phyloP scores from a whole-genome alignment of 2,888 invertebrate species.

The Rhorus exstirpatorius region DNA sequence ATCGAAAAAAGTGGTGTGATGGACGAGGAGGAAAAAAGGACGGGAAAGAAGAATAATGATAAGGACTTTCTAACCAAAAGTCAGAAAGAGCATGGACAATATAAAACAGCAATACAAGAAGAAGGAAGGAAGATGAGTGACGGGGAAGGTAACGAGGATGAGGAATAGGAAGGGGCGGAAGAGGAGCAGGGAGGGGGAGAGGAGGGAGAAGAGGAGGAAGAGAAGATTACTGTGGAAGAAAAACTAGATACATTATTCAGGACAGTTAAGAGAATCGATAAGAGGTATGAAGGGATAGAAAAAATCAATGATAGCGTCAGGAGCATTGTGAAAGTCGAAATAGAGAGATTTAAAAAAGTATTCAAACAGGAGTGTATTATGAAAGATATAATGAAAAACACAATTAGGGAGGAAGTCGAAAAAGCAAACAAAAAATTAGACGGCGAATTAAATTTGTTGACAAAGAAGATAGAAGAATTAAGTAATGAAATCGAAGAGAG shows the following conservation, averaged over 20 bases:
- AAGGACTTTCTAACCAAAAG: no score
- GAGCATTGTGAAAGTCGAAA: conserved; percentile 7
- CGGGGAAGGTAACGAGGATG: neutral
- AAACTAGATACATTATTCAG: conserved; percentile 11
- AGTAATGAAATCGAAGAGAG: no score
- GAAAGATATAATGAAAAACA: no score
- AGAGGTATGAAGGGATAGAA: neutral
- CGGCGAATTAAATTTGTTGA: no score
- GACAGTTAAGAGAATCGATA: neutral
- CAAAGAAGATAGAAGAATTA: no score
- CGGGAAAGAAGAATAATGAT: neutral
- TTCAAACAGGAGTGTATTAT: neutral
- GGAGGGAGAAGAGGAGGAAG: neutral
- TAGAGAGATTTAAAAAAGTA: neutral
- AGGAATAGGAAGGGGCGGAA: neutral
- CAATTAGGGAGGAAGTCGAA: no score
- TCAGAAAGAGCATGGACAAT: no score
- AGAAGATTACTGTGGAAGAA: neutral
- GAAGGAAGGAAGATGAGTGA: neutral
- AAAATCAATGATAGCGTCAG: conserved; percentile 1
- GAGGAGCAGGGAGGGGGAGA: neutral
- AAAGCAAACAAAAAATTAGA: no score
- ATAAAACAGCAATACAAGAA: neutral
- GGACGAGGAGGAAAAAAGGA: neutral
- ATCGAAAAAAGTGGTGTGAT: neutral